Conservation (phyloP, 2,888 invertebrate species). For the Drosophila helvetica region DNA sequence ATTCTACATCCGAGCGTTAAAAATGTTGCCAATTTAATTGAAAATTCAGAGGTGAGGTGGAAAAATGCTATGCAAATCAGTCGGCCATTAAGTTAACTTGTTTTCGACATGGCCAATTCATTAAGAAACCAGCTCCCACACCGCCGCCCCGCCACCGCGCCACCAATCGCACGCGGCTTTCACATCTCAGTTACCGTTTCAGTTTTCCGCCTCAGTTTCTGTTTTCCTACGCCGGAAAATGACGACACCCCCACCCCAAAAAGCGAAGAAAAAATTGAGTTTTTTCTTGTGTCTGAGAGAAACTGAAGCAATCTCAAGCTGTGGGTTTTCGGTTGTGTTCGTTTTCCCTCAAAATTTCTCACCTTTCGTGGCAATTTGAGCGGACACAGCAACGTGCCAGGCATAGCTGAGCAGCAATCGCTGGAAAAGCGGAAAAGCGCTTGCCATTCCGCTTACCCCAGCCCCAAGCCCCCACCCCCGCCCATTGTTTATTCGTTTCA, state of each 20-base stretch:
- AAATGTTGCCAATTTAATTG: conserved; percentile 48
- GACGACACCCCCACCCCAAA: conserved; percentile 4
- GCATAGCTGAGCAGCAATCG: conserved; percentile 54
- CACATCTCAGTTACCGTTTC: conserved; percentile 27
- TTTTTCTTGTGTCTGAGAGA: conserved; percentile 15
- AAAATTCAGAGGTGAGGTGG: conserved; percentile 24
- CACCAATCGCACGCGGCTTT: conserved; percentile 21
- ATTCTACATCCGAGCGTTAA: background rate
- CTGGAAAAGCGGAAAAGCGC: conserved; percentile 62
- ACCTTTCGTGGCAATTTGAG: conserved; percentile 54
- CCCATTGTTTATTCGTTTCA: conserved; percentile 30
- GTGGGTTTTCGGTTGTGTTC: background rate
- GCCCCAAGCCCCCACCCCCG: too few species aligned
- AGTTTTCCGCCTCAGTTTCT: conserved; percentile 14
- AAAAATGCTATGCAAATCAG: conserved; percentile 41
- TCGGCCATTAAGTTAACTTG: conserved; percentile 43
- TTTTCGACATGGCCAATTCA: conserved; percentile 46
- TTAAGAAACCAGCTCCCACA: conserved; percentile 27
- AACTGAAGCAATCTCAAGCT: conserved; percentile 27
- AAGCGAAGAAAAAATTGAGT: conserved; percentile 15
- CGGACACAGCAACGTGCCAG: conserved; percentile 57
- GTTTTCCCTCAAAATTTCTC: conserved; percentile 30
- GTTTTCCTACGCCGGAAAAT: conserved; percentile 32
- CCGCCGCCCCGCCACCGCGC: background rate
- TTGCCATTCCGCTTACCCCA: conserved; percentile 23